Percentiles rank a stretch among this genome's conserved stretches.
phyloP scores from a whole-genome alignment of 2,113 vertebrate genomes.

The Thermophis baileyi region DNA sequence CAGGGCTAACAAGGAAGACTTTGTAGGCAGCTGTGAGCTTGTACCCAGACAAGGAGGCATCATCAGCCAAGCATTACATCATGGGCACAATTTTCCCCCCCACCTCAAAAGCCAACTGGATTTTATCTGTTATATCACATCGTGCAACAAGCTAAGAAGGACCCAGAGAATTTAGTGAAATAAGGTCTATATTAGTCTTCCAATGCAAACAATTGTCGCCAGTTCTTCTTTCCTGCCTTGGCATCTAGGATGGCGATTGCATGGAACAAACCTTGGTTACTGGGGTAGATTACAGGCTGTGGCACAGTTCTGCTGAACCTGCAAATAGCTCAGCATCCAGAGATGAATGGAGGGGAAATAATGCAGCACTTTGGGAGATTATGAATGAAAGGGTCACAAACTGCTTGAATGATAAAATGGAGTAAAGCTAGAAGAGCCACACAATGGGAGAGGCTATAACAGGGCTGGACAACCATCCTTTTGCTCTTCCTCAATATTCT shows the following conservation, averaged over 20 bases:
- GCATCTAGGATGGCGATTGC: not conserved
- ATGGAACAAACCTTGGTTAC: conserved; percentile 5
- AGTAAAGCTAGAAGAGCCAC: conserved; percentile 3
- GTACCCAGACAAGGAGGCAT: conserved; percentile 1
- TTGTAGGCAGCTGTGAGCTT: not conserved
- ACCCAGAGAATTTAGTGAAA: conserved; percentile 24
- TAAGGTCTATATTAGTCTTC: conserved; percentile 13
- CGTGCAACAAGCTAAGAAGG: conserved; percentile 28
- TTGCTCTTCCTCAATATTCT: not conserved
- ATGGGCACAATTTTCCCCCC: not conserved
- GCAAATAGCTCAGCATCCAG: conserved; percentile 18
- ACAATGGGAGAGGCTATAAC: conserved; percentile 20
- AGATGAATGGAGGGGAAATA: conserved; percentile 32
- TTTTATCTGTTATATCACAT: not conserved
- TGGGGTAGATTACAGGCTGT: conserved; percentile 24
- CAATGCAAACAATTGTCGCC: conserved; percentile 33
- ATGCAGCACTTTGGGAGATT: conserved; percentile 25
- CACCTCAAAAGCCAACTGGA: not conserved
- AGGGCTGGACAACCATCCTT: conserved; percentile 4
- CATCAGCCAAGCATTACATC: not conserved
- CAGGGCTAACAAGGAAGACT: not conserved
- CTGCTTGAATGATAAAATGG: conserved; percentile 39
- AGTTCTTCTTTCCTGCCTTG: conserved; percentile 34
- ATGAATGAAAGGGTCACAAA: conserved; percentile 50
- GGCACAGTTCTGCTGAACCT: conserved; percentile 37